These are phyloP conservation scores for Cryptoblepharus egeriae DNA, from an alignment of 2,797 vertebrate species.

Conservation along the genomic window DNA sequence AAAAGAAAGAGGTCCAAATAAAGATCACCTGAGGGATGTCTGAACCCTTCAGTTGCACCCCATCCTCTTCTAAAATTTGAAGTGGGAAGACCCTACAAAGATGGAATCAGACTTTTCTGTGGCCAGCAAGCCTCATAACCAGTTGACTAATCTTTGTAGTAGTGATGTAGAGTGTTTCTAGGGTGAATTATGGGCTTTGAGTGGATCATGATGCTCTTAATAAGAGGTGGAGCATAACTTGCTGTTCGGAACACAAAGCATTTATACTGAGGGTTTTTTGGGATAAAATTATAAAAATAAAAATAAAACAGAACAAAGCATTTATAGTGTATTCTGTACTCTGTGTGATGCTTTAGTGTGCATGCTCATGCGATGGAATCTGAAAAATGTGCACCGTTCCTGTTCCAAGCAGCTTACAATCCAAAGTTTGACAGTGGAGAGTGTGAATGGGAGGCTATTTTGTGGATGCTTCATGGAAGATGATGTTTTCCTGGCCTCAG, in stretches of 20 bases:
- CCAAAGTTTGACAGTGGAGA: background rate
- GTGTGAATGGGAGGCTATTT: background rate
- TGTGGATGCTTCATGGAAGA: background rate
- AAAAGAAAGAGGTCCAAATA: background rate
- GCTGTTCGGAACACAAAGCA: background rate
- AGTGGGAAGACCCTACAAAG: no score
- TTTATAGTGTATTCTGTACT: background rate
- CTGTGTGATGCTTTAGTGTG: background rate
- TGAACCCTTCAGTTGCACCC: no score
- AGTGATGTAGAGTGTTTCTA: no score
- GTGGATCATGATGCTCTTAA: background rate
- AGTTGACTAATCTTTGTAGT: no score
- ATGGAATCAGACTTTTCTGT: no score
- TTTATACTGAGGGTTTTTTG: no score
- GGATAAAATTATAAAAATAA: no score
- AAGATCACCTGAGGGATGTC: background rate
- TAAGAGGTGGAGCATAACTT: background rate
- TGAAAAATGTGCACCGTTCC: background rate
- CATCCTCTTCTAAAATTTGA: no score
- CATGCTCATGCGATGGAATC: no score
- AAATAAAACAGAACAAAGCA: no score
- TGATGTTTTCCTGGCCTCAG: conserved; percentile 4
- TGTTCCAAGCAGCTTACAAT: background rate
- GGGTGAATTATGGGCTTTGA: no score
- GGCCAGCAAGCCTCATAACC: no score